These are phyloP conservation scores for Spatulosminthurus flaviceps DNA, from an alignment of 2,888 invertebrate genomes.

Conservation along the genomic window DNA sequence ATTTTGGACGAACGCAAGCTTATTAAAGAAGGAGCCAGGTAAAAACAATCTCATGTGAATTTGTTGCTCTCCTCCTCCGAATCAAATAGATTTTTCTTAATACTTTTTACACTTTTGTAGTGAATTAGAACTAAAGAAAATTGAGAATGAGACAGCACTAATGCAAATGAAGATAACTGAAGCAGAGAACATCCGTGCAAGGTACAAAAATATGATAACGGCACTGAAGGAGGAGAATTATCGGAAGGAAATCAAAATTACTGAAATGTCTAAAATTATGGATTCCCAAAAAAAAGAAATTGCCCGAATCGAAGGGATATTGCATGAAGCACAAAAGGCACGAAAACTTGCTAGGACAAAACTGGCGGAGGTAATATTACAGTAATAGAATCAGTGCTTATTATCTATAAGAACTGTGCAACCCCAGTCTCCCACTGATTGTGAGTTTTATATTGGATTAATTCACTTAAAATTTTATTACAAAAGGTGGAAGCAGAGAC, in stretches of 20 bases:
- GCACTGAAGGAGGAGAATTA: slow-evolving; percentile 60
- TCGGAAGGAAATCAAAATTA: slow-evolving; percentile 52
- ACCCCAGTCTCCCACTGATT: neutral
- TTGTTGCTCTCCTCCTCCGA: too few relatives aligned
- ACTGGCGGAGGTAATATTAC: slow-evolving; percentile 52
- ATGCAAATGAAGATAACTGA: slow-evolving; percentile 63
- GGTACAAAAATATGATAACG: slow-evolving; percentile 60
- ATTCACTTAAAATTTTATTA: too few relatives aligned
- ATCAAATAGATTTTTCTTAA: neutral
- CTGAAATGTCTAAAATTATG: slow-evolving; percentile 52
- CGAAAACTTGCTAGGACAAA: slow-evolving; percentile 52
- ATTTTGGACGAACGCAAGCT: slow-evolving; percentile 25
- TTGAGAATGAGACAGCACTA: slow-evolving; percentile 60
- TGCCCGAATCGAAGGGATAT: slow-evolving; percentile 45
- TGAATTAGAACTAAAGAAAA: slow-evolving; percentile 54
- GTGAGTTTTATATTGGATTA: too few relatives aligned
- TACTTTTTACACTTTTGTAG: slow-evolving; percentile 42
- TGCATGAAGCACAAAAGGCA: slow-evolving; percentile 57
- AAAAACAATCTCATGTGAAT: too few relatives aligned
- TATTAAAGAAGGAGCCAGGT: slow-evolving; percentile 48
- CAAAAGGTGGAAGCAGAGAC: slow-evolving; percentile 58
- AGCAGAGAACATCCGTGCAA: slow-evolving; percentile 61
- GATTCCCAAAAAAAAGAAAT: slow-evolving; percentile 56
- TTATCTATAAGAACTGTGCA: too few relatives aligned
- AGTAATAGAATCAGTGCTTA: too few relatives aligned